Conservation (phyloP, 2,113 vertebrate genomes). For the Psophia crepitans region DNA sequence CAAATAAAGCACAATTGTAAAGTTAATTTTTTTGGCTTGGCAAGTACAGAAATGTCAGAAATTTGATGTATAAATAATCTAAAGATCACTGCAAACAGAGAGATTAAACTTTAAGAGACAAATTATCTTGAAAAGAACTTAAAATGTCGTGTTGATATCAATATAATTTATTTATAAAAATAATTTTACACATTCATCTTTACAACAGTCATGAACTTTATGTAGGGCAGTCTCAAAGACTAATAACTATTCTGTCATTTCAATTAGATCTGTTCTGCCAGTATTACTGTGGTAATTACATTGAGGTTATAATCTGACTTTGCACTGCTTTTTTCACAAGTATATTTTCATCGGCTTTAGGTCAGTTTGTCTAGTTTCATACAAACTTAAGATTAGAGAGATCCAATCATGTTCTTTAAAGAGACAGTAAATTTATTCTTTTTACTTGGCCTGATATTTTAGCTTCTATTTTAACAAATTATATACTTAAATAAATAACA, state of each 20-base stretch:
- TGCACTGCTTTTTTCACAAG: background rate
- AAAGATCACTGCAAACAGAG: background rate
- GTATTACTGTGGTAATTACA: background rate
- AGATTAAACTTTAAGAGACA: background rate
- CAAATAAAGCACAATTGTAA: constrained; percentile 66
- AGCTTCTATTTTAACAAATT: background rate
- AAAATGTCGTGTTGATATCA: background rate
- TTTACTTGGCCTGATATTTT: background rate
- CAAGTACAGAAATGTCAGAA: background rate
- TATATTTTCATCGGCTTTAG: background rate
- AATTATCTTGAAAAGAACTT: background rate
- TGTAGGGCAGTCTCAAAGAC: constrained; percentile 6
- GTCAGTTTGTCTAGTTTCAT: background rate
- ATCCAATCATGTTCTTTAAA: background rate
- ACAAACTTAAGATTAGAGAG: background rate
- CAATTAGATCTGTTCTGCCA: background rate
- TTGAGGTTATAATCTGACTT: background rate
- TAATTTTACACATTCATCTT: background rate
- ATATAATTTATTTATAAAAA: constrained; percentile 25
- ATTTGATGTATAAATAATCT: background rate
- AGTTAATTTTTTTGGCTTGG: background rate
- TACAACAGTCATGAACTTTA: background rate
- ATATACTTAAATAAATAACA: background rate
- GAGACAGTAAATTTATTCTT: background rate
- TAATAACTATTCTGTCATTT: constrained; percentile 8